These are phyloP conservation scores for Rhopalosiphum padi DNA, from an alignment of 1,140 invertebrate species.

Conservation along the genomic window DNA sequence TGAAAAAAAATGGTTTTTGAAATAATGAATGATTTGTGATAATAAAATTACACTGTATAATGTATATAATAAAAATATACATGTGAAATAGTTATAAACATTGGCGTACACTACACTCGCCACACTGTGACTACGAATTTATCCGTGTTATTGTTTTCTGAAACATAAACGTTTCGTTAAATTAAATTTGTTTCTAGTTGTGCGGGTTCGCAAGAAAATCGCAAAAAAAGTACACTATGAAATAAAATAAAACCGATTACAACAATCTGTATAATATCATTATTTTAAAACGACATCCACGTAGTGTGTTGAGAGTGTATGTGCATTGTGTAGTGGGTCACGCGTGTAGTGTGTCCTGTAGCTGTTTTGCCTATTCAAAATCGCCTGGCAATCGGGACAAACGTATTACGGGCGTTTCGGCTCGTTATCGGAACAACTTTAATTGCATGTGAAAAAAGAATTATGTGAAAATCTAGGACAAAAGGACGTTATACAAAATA, in stretches of 20 bases:
- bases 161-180: background rate
- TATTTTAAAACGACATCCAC: background rate
- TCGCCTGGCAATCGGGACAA: background rate
- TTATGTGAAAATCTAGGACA: background rate
- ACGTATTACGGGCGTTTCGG: background rate
- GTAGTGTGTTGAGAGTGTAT: background rate
- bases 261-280: background rate
- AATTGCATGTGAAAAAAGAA: background rate
- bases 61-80: background rate
- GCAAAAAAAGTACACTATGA: background rate
- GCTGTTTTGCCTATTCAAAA: conserved; percentile 10
- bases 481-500: background rate
- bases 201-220: background rate
- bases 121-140: background rate
- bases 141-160: background rate
- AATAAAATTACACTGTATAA: background rate
- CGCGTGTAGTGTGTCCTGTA: background rate
- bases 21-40: background rate
- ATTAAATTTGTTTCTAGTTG: background rate
- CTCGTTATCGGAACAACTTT: background rate
- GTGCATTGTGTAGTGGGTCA: background rate
- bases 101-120: background rate
- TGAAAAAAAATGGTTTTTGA: background rate
- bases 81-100: background rate
- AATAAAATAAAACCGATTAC: background rate